Conservation (phyloP, 2,113 vertebrate species). For the Microtus montanus region DNA sequence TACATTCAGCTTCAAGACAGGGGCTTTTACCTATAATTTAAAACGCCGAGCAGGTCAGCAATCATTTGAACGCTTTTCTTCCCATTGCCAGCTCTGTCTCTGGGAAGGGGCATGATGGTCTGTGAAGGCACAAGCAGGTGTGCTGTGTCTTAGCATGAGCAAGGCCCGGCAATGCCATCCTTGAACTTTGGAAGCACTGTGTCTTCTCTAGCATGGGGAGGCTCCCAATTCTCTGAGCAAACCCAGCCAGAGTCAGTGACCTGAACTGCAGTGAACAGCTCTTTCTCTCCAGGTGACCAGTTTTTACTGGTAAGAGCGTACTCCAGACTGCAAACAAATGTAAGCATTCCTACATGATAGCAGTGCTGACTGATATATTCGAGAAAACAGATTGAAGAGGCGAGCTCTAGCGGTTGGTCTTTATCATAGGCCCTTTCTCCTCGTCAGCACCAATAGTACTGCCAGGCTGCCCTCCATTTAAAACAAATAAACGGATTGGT, state of each 20-base stretch:
- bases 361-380: no score
- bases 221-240: background rate
- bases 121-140: background rate
- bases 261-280: background rate
- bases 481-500: background rate
- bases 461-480: background rate
- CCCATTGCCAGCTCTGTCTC: background rate
- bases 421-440: background rate
- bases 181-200: background rate
- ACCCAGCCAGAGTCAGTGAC: background rate
- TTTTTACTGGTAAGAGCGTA: conserved; percentile 21
- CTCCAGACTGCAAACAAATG: conserved; percentile 18
- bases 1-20: background rate
- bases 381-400: conserved; percentile 17
- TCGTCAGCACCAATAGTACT: background rate
- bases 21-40: background rate
- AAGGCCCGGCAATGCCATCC: background rate
- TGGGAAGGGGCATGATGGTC: background rate
- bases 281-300: background rate
- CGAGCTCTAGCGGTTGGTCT: background rate
- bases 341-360: background rate
- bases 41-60: background rate
- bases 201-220: background rate
- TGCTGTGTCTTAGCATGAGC: background rate
- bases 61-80: conserved; percentile 11